A percentile compares a stretch with the other conserved stretches of the same genome.
Conservation (phyloP, 2,113 vertebrate genomes). For the Balaeniceps rex region DNA sequence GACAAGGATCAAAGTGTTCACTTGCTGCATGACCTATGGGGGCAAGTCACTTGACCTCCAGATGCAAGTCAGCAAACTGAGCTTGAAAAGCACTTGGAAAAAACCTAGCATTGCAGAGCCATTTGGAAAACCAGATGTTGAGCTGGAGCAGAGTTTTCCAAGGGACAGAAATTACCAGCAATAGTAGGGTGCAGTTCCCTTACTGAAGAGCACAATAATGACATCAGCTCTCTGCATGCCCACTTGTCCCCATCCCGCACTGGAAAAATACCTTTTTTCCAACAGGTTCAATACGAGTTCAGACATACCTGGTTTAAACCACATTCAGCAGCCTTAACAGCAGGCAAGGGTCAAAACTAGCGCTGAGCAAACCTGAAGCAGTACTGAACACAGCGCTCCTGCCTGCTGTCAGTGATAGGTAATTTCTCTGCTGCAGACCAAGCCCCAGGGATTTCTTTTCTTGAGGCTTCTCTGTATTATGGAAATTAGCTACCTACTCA, state of each 20-base stretch:
- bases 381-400: not conserved
- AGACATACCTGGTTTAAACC: not conserved
- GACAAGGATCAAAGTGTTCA: not conserved
- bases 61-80: not conserved
- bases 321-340: not conserved
- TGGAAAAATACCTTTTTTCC: not conserved
- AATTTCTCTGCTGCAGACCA: not conserved
- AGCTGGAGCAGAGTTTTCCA: not conserved
- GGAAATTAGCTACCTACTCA: constrained; percentile 20
- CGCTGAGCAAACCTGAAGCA: not conserved
- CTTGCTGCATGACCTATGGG: not conserved
- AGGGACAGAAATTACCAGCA: not conserved
- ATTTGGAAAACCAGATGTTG: not conserved
- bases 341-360: not conserved
- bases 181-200: not conserved
- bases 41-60: not conserved
- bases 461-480: not conserved
- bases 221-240: not conserved
- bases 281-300: not conserved
- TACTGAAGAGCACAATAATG: not conserved
- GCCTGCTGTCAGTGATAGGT: not conserved
- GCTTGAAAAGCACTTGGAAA: not conserved
- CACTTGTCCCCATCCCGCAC: not conserved
- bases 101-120: not conserved
- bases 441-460: not conserved